These are phyloP conservation scores for Glyphotaelius pellucidus DNA, from an alignment of 2,888 invertebrate genomes.

Conservation along the genomic window DNA sequence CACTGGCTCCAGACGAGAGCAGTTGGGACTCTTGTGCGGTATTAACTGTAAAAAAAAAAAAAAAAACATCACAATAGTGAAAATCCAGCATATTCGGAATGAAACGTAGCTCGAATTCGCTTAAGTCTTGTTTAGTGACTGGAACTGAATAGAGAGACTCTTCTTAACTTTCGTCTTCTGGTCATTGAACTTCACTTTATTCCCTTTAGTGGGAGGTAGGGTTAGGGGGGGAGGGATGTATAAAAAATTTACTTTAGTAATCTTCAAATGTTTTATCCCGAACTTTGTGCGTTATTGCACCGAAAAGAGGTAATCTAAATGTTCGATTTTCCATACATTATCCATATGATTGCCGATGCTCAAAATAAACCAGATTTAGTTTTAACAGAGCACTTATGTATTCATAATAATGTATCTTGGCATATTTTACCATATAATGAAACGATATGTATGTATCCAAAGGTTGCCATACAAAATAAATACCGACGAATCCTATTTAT, in stretches of 20 bases:
- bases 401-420: background rate
- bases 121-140: background rate
- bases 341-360: background rate
- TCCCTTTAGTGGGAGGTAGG: background rate
- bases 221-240: no score
- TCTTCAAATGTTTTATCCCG: background rate
- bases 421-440: constrained; percentile 23
- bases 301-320: background rate
- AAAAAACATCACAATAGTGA: no score
- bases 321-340: background rate
- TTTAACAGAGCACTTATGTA: background rate
- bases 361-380: background rate
- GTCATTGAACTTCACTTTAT: background rate
- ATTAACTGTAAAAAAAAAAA: no score
- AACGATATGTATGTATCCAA: constrained; percentile 40
- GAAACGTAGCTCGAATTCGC: no score
- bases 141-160: background rate
- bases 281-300: background rate
- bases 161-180: background rate
- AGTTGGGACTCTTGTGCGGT: no score
- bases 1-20: no score
- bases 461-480: constrained; percentile 42
- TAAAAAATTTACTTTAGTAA: no score
- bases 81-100: no score
- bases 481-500: constrained; percentile 37